Base-by-base conservation (phyloP, 2,888 invertebrate genomes). In the Drosophila phalerata region DNA sequence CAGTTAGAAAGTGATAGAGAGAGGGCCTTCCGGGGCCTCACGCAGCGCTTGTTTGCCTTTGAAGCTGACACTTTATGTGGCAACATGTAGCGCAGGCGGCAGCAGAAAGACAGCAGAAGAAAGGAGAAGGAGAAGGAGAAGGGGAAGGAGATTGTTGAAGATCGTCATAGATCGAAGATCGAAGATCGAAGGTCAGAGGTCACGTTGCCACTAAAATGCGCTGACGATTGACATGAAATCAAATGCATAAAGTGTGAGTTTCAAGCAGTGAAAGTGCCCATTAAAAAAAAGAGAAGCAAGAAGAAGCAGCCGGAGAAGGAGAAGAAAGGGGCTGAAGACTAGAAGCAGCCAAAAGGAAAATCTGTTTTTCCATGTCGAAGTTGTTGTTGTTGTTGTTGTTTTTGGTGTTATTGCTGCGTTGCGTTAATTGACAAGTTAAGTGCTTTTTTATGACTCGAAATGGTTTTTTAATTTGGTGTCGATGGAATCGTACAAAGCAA, bases 391-490 rank as follows among this genome's bases (percentile, higher is more conserved):
- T 55, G 47, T 6, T 38, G 43, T 37, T 58, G 40, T 13, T 30
- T 37, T 28, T 64, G 56, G 63, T 70, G 60, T 10, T 65, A 61
- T 79, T 70, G 62, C 70, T 42, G 63, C 57, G 57, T 58, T 55
- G 83, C 77, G 88, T 86, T 89, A 88, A 89, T 85, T 88, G 86
- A 87, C 85, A 76, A 83, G 79, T 85, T 85, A 85, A 90, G 90
- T 90, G 90, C 83, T 80, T 90, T 90, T 89, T 90, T 90, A 90
- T 89, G 87, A 84, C 63, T 81, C 65, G 70, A 77, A 90, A 90
- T 90, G 85, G 82, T 60, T 90, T 90, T 90, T 90, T 90, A 90
- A 90, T 90, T 88, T 85, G 79, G 77, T 89, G 90, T 77, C 82
- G 88, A 90, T 79, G 88, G 85, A 80, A 83, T 81, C 74, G 69